A percentile compares a stretch with the other conserved stretches of the same genome.
Evolutionary conservation across 2,797 vertebrate species (phyloP).

Genomic region (Arctocebus calabarensis): DNA sequence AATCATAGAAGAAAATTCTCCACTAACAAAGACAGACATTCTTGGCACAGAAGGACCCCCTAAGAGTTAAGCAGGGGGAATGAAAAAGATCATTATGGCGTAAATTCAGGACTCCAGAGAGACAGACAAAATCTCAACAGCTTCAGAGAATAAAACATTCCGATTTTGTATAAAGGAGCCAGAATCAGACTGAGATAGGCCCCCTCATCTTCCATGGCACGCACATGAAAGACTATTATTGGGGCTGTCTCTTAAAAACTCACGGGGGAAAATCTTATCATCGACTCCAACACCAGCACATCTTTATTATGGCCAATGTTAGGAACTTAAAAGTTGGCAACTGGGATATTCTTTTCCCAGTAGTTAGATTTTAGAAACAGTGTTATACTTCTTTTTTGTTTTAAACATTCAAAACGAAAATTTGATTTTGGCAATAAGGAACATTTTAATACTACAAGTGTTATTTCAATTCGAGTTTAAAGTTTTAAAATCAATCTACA

Average conservation of each 20-base stretch:
- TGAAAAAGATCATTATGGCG: neutral
- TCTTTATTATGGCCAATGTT: too few relatives aligned
- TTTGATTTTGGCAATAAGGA: slow-evolving; percentile 24
- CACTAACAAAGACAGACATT: neutral
- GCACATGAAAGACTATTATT: neutral
- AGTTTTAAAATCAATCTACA: neutral
- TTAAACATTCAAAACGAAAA: neutral
- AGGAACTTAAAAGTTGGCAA: neutral
- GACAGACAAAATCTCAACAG: neutral
- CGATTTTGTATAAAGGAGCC: neutral
- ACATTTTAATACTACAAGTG: neutral
- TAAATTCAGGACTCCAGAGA: slow-evolving; percentile 6
- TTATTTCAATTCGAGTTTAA: slow-evolving; percentile 44
- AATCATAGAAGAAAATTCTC: neutral
- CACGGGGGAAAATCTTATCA: neutral
- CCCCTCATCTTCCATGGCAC: neutral
- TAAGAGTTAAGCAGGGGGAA: neutral
- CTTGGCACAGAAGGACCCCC: neutral
- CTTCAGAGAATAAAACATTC: neutral
- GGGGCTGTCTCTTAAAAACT: neutral
- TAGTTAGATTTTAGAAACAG: neutral
- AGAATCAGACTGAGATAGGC: neutral
- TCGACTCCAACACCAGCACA: too few relatives aligned
- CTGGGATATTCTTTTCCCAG: neutral
- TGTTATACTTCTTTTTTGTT: neutral